Percentiles rank a stretch among this genome's conserved stretches.
Evolutionary conservation across 2,113 vertebrate species (phyloP).

Genomic region (Erinaceus europaeus): DNA sequence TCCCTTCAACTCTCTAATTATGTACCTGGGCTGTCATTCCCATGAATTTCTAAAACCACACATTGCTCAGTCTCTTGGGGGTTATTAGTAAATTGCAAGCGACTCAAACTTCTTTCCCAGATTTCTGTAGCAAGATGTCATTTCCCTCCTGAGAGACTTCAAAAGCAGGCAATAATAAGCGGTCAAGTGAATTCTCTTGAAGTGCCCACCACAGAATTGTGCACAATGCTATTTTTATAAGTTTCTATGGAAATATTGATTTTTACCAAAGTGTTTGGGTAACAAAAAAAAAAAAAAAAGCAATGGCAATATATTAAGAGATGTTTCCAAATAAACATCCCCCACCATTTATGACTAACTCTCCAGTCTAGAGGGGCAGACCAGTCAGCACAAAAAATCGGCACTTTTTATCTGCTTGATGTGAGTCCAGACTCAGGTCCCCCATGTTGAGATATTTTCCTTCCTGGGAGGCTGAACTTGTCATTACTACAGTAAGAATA

Average conservation of each 20-base stretch:
- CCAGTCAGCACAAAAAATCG: not conserved
- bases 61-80: not conserved
- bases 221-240: not conserved
- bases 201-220: not conserved
- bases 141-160: not conserved
- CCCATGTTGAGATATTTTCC: not conserved
- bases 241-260: not conserved
- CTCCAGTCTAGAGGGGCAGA: not conserved
- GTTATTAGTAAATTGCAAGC: not conserved
- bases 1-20: not conserved
- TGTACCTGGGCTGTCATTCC: not conserved
- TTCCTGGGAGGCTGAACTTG: not conserved
- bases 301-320: not conserved
- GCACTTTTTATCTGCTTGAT: not conserved
- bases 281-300: not conserved
- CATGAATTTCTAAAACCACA: not conserved
- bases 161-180: not conserved
- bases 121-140: not conserved
- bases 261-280: not conserved
- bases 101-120: not conserved
- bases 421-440: not conserved
- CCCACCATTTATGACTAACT: not conserved
- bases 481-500: not conserved
- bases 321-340: not conserved
- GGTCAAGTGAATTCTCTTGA: fast-evolving